Percentiles rank a stretch among this genome's conserved stretches.
Evolutionary conservation across 1,140 invertebrate species (phyloP).

Genomic region (Diprion similis): DNA sequence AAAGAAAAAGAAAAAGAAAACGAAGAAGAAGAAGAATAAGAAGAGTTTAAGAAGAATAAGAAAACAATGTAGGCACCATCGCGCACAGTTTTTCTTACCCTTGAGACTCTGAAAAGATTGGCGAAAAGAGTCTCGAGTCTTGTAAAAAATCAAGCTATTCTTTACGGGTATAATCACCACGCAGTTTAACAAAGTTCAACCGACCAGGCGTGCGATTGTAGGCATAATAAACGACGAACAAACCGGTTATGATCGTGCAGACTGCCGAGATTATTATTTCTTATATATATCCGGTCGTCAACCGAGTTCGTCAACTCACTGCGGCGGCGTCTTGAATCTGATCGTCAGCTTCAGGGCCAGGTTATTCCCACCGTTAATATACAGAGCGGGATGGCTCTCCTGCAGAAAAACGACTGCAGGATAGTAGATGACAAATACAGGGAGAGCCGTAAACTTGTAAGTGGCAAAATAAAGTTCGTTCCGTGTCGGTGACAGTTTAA

Average conservation of each 20-base stretch:
- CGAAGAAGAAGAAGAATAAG: neutral
- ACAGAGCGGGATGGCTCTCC: neutral
- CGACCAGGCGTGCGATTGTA: too few species aligned
- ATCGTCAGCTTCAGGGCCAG: neutral
- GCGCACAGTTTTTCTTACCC: neutral
- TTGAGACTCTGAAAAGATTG: too few species aligned
- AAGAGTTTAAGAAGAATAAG: neutral
- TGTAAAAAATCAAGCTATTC: too few species aligned
- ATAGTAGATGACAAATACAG: neutral
- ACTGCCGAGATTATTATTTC: constrained; percentile 29
- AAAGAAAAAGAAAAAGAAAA: too few species aligned
- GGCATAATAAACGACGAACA: neutral
- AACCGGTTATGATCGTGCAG: neutral
- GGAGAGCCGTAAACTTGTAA: constrained; percentile 53
- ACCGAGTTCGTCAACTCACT: neutral
- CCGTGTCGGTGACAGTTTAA: constrained; percentile 61
- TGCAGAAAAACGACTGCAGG: neutral
- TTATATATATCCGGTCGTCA: neutral
- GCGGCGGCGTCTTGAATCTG: neutral
- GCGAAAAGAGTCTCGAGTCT: too few species aligned
- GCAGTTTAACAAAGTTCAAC: too few species aligned
- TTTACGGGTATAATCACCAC: too few species aligned
- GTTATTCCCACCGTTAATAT: neutral
- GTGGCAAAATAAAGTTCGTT: constrained; percentile 59
- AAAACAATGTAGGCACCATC: neutral